Base-by-base conservation (phyloP, 2,888 invertebrate genomes). In the Sipunculus nudus region DNA sequence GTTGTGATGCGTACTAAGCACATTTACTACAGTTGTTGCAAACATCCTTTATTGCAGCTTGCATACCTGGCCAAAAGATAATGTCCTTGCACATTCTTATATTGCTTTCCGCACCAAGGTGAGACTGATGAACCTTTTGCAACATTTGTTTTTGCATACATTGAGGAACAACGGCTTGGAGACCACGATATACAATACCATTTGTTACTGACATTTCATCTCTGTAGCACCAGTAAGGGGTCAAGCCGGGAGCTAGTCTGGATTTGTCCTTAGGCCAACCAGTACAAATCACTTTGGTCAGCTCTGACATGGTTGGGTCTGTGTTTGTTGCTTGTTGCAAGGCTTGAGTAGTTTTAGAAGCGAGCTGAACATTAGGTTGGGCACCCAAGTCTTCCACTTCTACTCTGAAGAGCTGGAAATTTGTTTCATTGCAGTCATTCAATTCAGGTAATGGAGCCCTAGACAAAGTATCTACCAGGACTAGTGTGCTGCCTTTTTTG, bases 51-150 rank as follows among this genome's bases (percentile, higher is more conserved):
- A 52, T 52, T 23, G 26, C 39, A 8, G 8, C 13, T 40, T 40
- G 8, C 53, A 52, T 52, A 6, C 53, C 53, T 6, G 40, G 40
- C 53, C 53, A 52, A 21, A 52, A 52, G 10, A 52, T 10, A 5
- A 52, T 10, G 26, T 52, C 53, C 31, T 40, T 38, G 10, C 29
- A 25, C 53, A 52, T 52, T 21, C 53, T 25, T 5, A 52, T 40
- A n/a, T 52, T 52, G n/a, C 23, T 23, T 16, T 43, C 43, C 19
- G 43, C 13, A 8, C 43, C 43, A 19, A 43, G 21, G 19, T 43
- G 43, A 19, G 13, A 16, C 13, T 8, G 8, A 21, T 43, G 43
- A 8, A 43, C 19, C n/a, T 19, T 43, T 8, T 43, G 43, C 10
- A 43, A 19, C 43, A 43, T 10, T 43, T 43, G 16, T 43, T 10